These are phyloP conservation scores for Malurus leucopterus DNA, from an alignment of 2,797 vertebrate species.

Conservation along the genomic window DNA sequence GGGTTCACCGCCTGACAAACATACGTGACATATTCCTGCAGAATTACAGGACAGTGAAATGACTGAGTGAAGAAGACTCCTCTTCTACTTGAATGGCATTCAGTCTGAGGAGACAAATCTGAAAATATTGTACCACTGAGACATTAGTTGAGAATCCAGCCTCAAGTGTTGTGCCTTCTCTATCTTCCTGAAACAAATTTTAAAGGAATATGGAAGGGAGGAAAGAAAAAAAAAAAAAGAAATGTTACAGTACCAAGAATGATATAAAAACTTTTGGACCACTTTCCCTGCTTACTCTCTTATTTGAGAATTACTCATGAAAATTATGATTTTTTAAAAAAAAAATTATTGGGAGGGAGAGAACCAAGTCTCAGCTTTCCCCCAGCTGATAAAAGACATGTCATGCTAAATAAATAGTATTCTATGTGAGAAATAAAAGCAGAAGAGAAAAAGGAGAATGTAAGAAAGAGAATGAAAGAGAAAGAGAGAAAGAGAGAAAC, in stretches of 20 bases:
- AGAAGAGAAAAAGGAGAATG: background rate
- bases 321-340: background rate
- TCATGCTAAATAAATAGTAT: background rate
- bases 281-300: background rate
- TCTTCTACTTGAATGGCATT: background rate
- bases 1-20: background rate
- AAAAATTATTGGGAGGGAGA: background rate
- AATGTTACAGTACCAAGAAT: background rate
- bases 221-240: rapidly evolving
- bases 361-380: background rate
- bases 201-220: background rate
- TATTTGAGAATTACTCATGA: background rate
- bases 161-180: rapidly evolving
- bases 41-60: background rate
- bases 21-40: background rate
- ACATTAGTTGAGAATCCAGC: background rate
- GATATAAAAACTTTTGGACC: background rate
- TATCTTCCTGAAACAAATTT: background rate
- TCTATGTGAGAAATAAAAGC: background rate
- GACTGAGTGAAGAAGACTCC: background rate
- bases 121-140: background rate
- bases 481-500: background rate
- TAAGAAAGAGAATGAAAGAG: background rate
- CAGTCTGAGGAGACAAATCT: background rate
- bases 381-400: background rate